Evolutionary conservation across 2,797 vertebrate species (phyloP).

Genomic region (Clarias pachynema): DNA sequence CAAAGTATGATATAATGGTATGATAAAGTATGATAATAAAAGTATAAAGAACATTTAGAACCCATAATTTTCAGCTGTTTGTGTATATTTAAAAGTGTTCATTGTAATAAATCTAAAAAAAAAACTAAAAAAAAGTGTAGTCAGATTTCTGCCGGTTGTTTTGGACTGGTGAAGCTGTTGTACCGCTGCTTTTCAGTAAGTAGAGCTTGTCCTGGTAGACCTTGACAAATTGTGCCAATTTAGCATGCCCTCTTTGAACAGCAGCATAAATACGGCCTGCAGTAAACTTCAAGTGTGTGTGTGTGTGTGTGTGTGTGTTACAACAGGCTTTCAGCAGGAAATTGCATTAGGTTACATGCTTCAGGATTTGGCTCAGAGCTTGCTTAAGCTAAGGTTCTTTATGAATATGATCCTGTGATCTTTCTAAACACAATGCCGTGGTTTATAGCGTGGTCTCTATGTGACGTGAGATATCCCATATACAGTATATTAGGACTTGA

Average conservation of each 20-base stretch:
- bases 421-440: background rate
- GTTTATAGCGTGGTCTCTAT: conserved; percentile 2
- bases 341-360: conserved; percentile 47
- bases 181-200: conserved; percentile 1
- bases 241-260: conserved; percentile 34
- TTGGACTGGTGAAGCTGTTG: background rate
- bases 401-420: conserved; percentile 1
- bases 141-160: background rate
- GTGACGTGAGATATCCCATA: background rate
- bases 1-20: too few species aligned
- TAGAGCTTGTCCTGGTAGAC: conserved; percentile 18
- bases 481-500: background rate
- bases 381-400: conserved; percentile 25
- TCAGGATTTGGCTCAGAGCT: conserved; percentile 41
- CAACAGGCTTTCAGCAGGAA: conserved; percentile 41
- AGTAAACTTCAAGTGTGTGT: conserved; percentile 29
- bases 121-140: background rate
- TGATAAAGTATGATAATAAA: too few species aligned
- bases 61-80: background rate
- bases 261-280: conserved; percentile 17
- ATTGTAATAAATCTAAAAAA: background rate
- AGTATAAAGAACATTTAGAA: background rate
- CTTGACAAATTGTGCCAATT: conserved; percentile 38
- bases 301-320: conserved; percentile 25
- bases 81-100: background rate